Evolutionary conservation across 2,113 vertebrate genomes (phyloP), one percentile per base, ranked within the genome.

Genomic region (Crotalus tigris): DNA sequence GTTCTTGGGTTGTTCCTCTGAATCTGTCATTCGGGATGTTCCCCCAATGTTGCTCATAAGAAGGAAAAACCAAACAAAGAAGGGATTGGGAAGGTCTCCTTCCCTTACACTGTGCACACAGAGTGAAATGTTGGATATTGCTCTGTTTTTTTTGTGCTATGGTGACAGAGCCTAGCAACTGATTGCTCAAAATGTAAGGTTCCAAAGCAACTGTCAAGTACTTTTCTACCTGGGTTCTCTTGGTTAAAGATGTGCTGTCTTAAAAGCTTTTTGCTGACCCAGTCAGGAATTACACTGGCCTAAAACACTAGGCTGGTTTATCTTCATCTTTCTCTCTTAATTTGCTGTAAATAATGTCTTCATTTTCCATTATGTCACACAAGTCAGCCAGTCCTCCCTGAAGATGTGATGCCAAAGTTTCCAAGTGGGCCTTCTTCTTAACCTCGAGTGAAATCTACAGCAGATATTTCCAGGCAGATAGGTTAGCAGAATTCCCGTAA

Each of bases 241-340:
- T 94, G 54, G 57, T 93, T 90, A 88, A 90, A 89, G 88, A 93
- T 88, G 33, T 39, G 57, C 64, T 64, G 23, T 51, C 57, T 91
- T 90, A 44, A 57, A 51, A 7, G 49, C 46, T 92, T 91, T 93
- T 39, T 88, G 51, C 64, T 92, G 64, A 93, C 61, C 85, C 85
- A 29, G 17, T 44, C n/a, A 61, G 89, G 87, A 33, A 88, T 94
- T 75, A 39, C 58, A 2, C 46, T 88, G n/a, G 58, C 85, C 39
- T 88, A 54, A 88, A 91, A 92, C 87, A 54, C 89, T 92, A 88
- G 21, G 53, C 85, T n/a, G 13, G 12, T 53, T 53, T 19, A 53
- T 54, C 59, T 21, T 39, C 61, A 57, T 23, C 51, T 24, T 10
- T 5, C 26, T 23, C 2, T 44, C 26, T 26, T n/a, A 33, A 17